Conservation (phyloP, 1,140 invertebrate genomes). For the Helicorthomorpha holstii region DNA sequence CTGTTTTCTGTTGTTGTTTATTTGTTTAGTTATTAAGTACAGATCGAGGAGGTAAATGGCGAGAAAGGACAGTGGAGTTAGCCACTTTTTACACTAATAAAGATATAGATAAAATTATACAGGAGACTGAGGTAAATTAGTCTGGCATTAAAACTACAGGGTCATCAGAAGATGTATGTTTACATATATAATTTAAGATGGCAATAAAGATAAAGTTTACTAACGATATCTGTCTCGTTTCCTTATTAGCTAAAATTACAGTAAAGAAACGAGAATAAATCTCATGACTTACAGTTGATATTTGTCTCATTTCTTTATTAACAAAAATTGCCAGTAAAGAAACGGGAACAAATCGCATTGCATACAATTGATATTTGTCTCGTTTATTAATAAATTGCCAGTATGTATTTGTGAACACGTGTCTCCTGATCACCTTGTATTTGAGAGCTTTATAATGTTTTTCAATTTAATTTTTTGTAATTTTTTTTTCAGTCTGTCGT, state of each 20-base stretch:
- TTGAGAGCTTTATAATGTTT: slow-evolving; percentile 5
- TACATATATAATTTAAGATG: no score
- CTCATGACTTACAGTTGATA: no score
- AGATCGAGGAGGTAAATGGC: slow-evolving; percentile 67
- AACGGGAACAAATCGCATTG: background rate
- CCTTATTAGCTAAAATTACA: no score
- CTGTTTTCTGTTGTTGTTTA: slow-evolving; percentile 5
- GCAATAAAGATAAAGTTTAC: no score
- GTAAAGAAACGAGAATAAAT: no score
- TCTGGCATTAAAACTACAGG: no score
- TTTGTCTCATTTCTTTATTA: no score
- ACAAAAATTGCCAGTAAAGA: background rate
- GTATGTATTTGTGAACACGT: background rate
- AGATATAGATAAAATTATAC: slow-evolving; percentile 89
- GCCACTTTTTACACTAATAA: slow-evolving; percentile 94
- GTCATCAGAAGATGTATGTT: no score
- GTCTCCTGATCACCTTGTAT: no score
- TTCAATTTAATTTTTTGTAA: no score
- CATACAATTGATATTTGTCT: background rate
- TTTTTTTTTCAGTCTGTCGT: slow-evolving; percentile 38
- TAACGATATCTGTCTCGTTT: no score
- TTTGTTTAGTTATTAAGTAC: slow-evolving; percentile 42
- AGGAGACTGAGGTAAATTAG: slow-evolving; percentile 69
- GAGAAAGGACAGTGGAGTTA: slow-evolving; percentile 76
- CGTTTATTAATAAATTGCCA: no score